A percentile compares a stretch with the other conserved stretches of the same genome.
These are phyloP conservation scores for Troides helena DNA, from an alignment of 2,888 invertebrate genomes.

Conservation along the genomic window DNA sequence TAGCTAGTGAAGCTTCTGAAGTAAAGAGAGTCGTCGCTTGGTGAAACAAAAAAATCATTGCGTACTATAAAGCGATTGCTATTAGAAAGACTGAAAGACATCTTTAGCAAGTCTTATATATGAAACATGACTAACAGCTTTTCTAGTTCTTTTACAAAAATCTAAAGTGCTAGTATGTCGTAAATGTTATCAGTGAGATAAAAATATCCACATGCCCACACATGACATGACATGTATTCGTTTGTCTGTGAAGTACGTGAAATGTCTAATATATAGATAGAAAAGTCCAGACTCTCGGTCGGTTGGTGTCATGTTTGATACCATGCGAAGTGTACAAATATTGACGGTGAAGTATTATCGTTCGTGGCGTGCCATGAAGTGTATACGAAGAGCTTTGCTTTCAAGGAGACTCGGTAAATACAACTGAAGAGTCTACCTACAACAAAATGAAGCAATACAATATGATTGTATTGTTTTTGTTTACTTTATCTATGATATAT, in stretches of 20 bases:
- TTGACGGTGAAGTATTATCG: constrained; percentile 49
- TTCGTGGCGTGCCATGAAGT: constrained; percentile 35
- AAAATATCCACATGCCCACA: constrained; percentile 4
- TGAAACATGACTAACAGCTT: not conserved
- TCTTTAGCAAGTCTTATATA: not conserved
- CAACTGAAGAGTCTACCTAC: not conserved
- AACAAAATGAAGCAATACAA: not conserved
- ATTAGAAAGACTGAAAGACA: not conserved
- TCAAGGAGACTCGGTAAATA: not conserved
- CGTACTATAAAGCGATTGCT: too few relatives aligned
- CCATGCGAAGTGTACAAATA: constrained; percentile 49
- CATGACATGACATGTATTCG: not conserved
- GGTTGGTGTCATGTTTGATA: constrained; percentile 38
- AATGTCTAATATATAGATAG: constrained; percentile 34
- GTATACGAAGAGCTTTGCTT: constrained; percentile 33
- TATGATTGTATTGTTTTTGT: not conserved
- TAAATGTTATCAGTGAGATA: constrained; percentile 7
- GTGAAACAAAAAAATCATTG: too few relatives aligned
- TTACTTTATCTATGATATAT: not conserved
- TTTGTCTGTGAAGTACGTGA: not conserved
- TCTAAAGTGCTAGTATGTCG: not conserved
- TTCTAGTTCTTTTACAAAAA: not conserved
- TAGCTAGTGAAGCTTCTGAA: too few relatives aligned
- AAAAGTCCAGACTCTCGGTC: constrained; percentile 35
- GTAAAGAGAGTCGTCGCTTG: too few relatives aligned